Evolutionary conservation across 2,797 vertebrate species (phyloP).

Genomic region (Synaphobranchus kaupii): DNA sequence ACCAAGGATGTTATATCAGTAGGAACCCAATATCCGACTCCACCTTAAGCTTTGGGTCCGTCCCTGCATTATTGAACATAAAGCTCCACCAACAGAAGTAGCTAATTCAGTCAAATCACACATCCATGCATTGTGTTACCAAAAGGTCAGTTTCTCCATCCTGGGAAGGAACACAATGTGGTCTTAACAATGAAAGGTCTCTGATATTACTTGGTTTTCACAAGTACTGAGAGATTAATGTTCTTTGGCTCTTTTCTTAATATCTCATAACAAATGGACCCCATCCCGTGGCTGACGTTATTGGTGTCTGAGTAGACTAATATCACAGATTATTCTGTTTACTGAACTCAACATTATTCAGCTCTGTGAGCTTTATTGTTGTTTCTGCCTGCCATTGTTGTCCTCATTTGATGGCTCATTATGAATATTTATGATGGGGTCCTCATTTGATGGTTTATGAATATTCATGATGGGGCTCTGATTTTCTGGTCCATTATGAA

Average conservation of each 20-base stretch:
- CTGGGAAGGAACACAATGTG: not conserved
- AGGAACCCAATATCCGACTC: too few species aligned
- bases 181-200: not conserved
- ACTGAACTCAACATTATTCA: not conserved
- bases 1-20: not conserved
- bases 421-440: conserved; percentile 7
- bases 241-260: not conserved
- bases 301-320: not conserved
- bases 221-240: not conserved
- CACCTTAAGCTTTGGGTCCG: not conserved
- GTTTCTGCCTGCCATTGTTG: not conserved
- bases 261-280: not conserved
- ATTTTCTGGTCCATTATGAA: not conserved
- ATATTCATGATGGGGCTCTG: not conserved
- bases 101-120: not conserved
- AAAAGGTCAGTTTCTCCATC: not conserved
- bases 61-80: not conserved
- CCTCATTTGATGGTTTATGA: not conserved
- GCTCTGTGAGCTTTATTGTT: not conserved
- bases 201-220: not conserved
- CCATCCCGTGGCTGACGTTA: not conserved
- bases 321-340: not conserved
- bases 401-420: not conserved
- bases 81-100: not conserved
- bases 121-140: not conserved